These are phyloP conservation scores for Copsychus sechellarum DNA, from an alignment of 2,113 vertebrate species.

Conservation along the genomic window DNA sequence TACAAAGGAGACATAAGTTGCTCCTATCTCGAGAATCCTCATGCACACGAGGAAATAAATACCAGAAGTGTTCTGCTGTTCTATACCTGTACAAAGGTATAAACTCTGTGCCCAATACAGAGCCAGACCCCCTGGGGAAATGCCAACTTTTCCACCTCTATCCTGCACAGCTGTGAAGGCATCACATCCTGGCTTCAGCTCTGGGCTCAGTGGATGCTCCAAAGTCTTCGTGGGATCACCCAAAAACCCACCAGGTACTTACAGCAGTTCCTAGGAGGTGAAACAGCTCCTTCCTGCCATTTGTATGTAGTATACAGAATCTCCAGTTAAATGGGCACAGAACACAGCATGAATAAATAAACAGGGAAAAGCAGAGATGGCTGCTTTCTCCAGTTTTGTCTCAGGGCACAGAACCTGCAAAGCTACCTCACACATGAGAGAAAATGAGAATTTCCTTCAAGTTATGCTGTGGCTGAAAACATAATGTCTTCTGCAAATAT, in stretches of 20 bases:
- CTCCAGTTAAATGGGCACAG: not conserved
- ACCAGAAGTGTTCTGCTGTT: not conserved
- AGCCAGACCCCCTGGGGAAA: not conserved
- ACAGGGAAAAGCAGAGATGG: not conserved
- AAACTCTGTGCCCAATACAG: not conserved
- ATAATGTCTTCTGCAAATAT: not conserved
- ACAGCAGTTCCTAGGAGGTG: not conserved
- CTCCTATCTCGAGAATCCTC: slow-evolving; percentile 28
- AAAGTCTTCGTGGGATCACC: not conserved
- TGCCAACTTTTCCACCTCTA: fast-evolving
- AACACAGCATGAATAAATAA: not conserved
- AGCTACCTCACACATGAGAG: not conserved
- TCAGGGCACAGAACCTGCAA: not conserved
- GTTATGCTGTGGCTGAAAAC: not conserved
- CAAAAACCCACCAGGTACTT: not conserved
- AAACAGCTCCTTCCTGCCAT: not conserved
- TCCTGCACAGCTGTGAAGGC: not conserved
- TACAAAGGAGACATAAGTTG: not conserved
- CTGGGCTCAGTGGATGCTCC: not conserved
- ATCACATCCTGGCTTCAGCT: not conserved
- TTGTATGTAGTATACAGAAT: not conserved
- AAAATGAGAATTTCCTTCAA: not conserved
- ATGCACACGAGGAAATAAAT: not conserved
- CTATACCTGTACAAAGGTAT: not conserved
- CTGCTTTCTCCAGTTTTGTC: not conserved